Evolutionary conservation across 30 jellyfish, hydroid and myxozoan genomes (phyloP).

Genomic region (Pelagia noctiluca): DNA sequence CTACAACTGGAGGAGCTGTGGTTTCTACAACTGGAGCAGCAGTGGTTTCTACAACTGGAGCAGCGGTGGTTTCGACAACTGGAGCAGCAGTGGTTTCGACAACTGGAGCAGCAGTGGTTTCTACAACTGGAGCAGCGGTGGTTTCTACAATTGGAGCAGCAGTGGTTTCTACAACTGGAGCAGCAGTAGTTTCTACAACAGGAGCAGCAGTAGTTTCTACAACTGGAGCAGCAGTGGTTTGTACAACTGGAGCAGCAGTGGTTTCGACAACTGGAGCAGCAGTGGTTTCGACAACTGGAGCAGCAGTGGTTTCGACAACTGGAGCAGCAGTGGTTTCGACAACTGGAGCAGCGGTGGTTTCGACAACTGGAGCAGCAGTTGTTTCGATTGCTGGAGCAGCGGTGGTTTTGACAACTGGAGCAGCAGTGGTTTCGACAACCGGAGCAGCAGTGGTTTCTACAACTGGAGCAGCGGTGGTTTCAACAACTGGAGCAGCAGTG

Average conservation of each 20-base stretch:
- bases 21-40: conserved; percentile 54
- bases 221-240: conserved; percentile 37
- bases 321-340: conserved; percentile 6
- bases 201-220: conserved; percentile 41
- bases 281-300: background rate
- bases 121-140: conserved; percentile 40
- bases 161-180: conserved; percentile 12
- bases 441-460: conserved; percentile 8
- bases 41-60: conserved; percentile 51
- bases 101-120: conserved; percentile 36
- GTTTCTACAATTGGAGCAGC: conserved; percentile 43
- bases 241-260: conserved; percentile 37
- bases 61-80: conserved; percentile 57
- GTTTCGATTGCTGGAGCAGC: conserved; percentile 8
- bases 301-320: background rate
- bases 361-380: conserved; percentile 13
- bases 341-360: background rate
- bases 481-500: conserved; percentile 31
- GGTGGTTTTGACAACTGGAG: conserved; percentile 43
- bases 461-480: no score
- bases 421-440: conserved; percentile 16
- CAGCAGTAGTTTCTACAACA: conserved; percentile 18
- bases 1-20: conserved; percentile 30
- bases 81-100: conserved; percentile 28
- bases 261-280: conserved; percentile 33